Evolutionary conservation across 2,113 vertebrate genomes (phyloP).

Genomic region (Platanista minor): DNA sequence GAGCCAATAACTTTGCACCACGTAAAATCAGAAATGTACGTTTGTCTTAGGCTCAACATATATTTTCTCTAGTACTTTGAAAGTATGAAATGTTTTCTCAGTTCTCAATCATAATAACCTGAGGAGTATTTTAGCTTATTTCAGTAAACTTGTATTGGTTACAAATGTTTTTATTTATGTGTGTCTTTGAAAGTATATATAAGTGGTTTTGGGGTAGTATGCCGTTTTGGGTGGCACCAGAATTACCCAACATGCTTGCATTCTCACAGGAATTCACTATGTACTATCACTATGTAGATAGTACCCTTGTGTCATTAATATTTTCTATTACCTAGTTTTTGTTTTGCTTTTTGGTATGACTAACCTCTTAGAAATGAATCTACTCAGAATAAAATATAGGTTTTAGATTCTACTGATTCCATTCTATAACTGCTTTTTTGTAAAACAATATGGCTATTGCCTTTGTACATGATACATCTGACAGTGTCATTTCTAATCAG

Average conservation of each 20-base stretch:
- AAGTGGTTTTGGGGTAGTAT: not conserved
- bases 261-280: not conserved
- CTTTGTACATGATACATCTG: not conserved
- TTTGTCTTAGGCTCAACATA: not conserved
- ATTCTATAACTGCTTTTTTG: not conserved
- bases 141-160: not conserved
- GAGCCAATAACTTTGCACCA: not conserved
- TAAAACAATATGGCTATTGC: not conserved
- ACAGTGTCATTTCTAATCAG: not conserved
- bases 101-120: not conserved
- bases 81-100: not conserved
- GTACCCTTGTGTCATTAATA: not conserved
- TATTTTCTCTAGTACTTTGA: not conserved
- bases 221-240: no score
- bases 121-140: not conserved
- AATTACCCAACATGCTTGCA: not conserved
- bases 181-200: not conserved
- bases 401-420: not conserved
- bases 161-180: not conserved
- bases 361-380: not conserved
- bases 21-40: not conserved
- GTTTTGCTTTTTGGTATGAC: not conserved
- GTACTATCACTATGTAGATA: not conserved
- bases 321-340: not conserved
- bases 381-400: not conserved